A percentile compares a stretch with the other conserved stretches of the same genome.
phyloP scores from a whole-genome alignment of 1,140 invertebrate genomes.

The Pogonus chalceus region DNA sequence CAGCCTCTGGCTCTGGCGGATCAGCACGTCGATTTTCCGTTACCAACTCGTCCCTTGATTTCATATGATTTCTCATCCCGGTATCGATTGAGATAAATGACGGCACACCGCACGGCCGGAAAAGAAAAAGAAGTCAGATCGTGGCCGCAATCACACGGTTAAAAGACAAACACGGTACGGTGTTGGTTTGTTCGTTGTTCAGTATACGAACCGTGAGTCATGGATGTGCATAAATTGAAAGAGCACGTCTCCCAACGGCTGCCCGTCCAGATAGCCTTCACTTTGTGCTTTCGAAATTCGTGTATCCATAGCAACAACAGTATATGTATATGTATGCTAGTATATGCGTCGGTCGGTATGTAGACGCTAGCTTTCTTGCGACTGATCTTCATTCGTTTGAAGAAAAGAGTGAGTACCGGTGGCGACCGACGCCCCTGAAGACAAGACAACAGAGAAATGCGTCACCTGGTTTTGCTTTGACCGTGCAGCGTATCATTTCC shows the following conservation, averaged over 20 bases:
- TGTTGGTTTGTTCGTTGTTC: neutral
- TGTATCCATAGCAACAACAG: conserved; percentile 7
- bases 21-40: neutral
- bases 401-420: too few species aligned
- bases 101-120: too few species aligned
- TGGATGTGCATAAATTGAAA: neutral
- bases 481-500: neutral
- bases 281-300: neutral
- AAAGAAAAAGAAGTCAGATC: too few species aligned
- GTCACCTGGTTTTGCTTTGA: neutral
- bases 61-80: conserved; percentile 2
- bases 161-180: too few species aligned
- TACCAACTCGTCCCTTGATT: neutral
- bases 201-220: neutral
- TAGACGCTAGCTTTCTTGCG: neutral
- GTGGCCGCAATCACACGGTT: too few species aligned
- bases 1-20: neutral
- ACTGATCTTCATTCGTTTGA: neutral
- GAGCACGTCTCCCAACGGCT: neutral
- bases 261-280: neutral
- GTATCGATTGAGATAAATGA: conserved; percentile 1
- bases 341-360: neutral
- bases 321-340: too few species aligned
- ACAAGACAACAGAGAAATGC: too few species aligned
- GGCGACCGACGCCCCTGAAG: too few species aligned